Evolutionary conservation across 2,888 invertebrate species (phyloP).

Genomic region (Yponomeuta plumbellus): DNA sequence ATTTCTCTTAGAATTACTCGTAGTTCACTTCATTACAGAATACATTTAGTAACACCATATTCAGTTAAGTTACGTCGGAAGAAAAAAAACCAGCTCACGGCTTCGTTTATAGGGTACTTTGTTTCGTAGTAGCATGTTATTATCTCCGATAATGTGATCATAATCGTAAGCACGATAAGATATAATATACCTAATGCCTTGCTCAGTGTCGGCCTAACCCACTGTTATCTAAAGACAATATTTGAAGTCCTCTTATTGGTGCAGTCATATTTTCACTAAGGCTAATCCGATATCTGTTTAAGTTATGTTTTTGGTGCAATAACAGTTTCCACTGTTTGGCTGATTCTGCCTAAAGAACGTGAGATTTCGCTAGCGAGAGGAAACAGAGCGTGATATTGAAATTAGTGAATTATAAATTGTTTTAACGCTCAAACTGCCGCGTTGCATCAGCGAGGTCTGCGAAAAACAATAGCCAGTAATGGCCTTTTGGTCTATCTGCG

Average conservation of each 20-base stretch:
- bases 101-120: not conserved
- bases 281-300: not conserved
- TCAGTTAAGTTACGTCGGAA: not conserved
- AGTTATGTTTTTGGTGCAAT: not conserved
- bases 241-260: not conserved
- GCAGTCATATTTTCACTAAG: not conserved
- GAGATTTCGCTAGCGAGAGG: conserved; percentile 21
- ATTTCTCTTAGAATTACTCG: too few relatives aligned
- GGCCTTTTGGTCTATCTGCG: conserved; percentile 54
- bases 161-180: conserved; percentile 5
- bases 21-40: not conserved
- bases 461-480: conserved; percentile 64
- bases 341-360: conserved; percentile 19
- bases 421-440: conserved; percentile 41
- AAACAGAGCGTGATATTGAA: conserved; percentile 31
- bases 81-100: not conserved
- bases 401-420: conserved; percentile 31
- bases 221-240: conserved; percentile 6
- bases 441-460: conserved; percentile 54
- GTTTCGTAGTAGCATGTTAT: not conserved
- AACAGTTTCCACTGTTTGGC: not conserved
- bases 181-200: not conserved
- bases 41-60: not conserved
- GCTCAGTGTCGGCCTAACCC: not conserved
- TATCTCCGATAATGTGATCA: not conserved